Conservation (phyloP, 2,888 invertebrate genomes). For the Caenorhabditis sp. region DNA sequence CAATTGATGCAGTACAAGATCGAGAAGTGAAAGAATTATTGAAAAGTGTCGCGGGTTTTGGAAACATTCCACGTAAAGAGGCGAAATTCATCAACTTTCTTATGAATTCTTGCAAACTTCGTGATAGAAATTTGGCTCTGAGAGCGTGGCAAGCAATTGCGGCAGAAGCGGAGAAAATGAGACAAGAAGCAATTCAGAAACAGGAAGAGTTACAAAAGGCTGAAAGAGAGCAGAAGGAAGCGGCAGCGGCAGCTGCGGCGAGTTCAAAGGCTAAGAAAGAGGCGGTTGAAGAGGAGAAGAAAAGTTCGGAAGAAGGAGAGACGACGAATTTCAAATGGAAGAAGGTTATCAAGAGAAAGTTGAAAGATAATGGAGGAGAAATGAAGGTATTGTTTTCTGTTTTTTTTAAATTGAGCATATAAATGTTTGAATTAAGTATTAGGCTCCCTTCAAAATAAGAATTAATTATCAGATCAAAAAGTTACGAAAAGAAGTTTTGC, state of each 20-base stretch:
- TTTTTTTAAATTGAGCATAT: background rate
- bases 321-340: conserved; percentile 58
- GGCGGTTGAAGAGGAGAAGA: background rate
- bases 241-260: conserved; percentile 1
- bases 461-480: conserved; percentile 41
- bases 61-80: conserved; percentile 67
- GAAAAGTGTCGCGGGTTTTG: conserved; percentile 50
- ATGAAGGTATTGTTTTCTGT: no score
- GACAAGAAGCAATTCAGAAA: conserved; percentile 40
- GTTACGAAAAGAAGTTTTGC: conserved; percentile 34
- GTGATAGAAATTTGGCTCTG: conserved; percentile 44
- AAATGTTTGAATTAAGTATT: no score
- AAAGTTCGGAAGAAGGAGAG: conserved; percentile 1
- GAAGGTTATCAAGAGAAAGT: conserved; percentile 54
- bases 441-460: background rate
- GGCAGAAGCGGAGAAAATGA: conserved; percentile 56
- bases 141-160: conserved; percentile 59
- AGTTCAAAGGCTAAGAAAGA: background rate
- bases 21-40: conserved; percentile 55
- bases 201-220: conserved; percentile 36
- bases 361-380: conserved; percentile 56
- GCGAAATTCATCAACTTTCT: conserved; percentile 70
- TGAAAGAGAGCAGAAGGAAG: conserved; percentile 28
- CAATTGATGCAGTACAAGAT: conserved; percentile 62
- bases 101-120: conserved; percentile 50